Percentiles rank a stretch among this genome's conserved stretches.
These are phyloP conservation scores for Calycopis cecrops DNA, from an alignment of 1,140 invertebrate genomes.

Conservation along the genomic window DNA sequence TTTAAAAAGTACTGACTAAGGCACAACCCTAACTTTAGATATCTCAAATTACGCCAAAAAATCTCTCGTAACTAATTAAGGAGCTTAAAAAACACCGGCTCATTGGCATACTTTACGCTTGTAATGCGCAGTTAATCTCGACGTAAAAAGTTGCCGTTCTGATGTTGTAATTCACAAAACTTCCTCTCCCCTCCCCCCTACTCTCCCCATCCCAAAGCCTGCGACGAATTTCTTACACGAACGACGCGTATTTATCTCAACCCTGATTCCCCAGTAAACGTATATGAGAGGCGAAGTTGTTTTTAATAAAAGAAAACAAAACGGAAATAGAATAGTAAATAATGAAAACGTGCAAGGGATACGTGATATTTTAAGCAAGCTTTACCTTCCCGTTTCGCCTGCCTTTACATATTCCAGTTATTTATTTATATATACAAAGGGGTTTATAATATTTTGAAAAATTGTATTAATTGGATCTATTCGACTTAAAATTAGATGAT, in stretches of 20 bases:
- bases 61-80: conserved; percentile 52
- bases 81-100: conserved; percentile 50
- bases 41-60: conserved; percentile 23
- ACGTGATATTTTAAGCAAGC: too few species aligned
- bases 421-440: too few species aligned
- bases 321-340: too few species aligned
- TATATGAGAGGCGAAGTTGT: conserved; percentile 15
- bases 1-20: not conserved
- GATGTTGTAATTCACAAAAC: conserved; percentile 59
- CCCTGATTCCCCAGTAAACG: conserved; percentile 33
- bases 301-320: too few species aligned
- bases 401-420: too few species aligned
- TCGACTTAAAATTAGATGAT: too few species aligned
- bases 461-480: too few species aligned
- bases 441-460: too few species aligned
- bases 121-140: conserved; percentile 65
- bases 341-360: too few species aligned
- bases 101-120: conserved; percentile 62
- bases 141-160: conserved; percentile 53
- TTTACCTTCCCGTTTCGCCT: too few species aligned
- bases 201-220: conserved; percentile 38
- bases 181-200: not conserved
- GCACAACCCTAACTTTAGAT: too few species aligned
- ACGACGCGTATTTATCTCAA: conserved; percentile 51
- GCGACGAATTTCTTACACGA: conserved; percentile 61